Conservation (phyloP, 2,888 invertebrate species). For the Keiferia lycopersicella region DNA sequence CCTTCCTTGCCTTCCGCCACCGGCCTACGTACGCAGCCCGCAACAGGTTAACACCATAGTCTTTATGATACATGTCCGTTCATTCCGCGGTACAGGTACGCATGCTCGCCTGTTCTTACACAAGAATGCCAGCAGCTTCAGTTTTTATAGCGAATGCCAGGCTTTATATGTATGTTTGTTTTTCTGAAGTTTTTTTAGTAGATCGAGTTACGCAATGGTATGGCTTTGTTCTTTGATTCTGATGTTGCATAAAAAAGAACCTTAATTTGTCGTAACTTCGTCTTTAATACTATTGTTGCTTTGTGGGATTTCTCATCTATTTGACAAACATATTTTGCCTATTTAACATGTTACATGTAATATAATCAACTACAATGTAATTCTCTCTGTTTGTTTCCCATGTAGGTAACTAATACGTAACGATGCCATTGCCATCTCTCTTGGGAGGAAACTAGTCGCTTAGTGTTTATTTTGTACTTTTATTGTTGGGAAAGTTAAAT, state of each 20-base stretch:
- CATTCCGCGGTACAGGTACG: background rate
- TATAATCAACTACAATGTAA: background rate
- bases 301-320: conserved; percentile 21
- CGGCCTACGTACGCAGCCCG: conserved; percentile 37
- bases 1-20: conserved; percentile 33
- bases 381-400: background rate
- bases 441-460: background rate
- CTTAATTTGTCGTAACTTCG: conserved; percentile 19
- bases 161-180: background rate
- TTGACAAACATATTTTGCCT: background rate
- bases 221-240: conserved; percentile 18
- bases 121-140: background rate
- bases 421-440: background rate
- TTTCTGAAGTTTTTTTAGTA: conserved; percentile 11
- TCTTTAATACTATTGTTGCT: conserved; percentile 13
- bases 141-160: conserved; percentile 1
- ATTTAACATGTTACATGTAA: background rate
- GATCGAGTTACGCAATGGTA: conserved; percentile 9
- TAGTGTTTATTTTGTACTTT: conserved; percentile 18
- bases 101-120: background rate
- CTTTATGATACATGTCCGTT: background rate
- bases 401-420: conserved; percentile 9
- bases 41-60: conserved; percentile 15
- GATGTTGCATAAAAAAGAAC: conserved; percentile 13
- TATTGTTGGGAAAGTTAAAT: conserved; percentile 35